Evolutionary conservation across 1,140 invertebrate genomes (phyloP).

Genomic region (Hormaphis cornu): DNA sequence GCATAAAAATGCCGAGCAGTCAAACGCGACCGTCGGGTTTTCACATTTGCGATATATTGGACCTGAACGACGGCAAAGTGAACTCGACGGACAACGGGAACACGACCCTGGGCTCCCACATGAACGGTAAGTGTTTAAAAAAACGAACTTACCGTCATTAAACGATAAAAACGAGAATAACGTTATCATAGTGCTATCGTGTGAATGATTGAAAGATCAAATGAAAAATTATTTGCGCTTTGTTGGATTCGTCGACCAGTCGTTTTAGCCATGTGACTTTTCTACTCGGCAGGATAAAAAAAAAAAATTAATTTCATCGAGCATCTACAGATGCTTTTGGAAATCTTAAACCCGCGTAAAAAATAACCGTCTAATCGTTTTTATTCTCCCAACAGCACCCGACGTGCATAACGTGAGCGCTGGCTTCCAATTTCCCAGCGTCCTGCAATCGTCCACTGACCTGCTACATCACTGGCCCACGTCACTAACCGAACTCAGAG

Average conservation of each 20-base stretch:
- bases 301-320: too few species aligned
- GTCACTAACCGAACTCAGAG: slow-evolving; percentile 38
- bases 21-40: slow-evolving; percentile 55
- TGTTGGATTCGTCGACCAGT: too few species aligned
- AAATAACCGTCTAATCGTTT: too few species aligned
- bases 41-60: slow-evolving; percentile 65
- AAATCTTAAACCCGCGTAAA: too few species aligned
- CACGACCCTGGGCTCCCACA: slow-evolving; percentile 12
- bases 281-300: too few species aligned
- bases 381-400: not conserved
- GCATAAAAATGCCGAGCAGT: slow-evolving; percentile 54
- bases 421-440: slow-evolving; percentile 16
- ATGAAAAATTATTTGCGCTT: too few species aligned
- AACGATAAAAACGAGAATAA: too few species aligned
- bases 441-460: slow-evolving; percentile 7
- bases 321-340: too few species aligned
- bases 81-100: slow-evolving; percentile 30
- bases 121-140: not conserved
- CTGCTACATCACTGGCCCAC: slow-evolving; percentile 38
- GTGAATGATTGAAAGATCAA: not conserved
- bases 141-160: too few species aligned
- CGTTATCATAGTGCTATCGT: too few species aligned
- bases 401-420: slow-evolving; percentile 14
- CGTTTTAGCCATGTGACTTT: too few species aligned
- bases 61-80: slow-evolving; percentile 47